Evolutionary conservation across 2,888 invertebrate species (phyloP).

Genomic region (Caenorhabditis angaria): DNA sequence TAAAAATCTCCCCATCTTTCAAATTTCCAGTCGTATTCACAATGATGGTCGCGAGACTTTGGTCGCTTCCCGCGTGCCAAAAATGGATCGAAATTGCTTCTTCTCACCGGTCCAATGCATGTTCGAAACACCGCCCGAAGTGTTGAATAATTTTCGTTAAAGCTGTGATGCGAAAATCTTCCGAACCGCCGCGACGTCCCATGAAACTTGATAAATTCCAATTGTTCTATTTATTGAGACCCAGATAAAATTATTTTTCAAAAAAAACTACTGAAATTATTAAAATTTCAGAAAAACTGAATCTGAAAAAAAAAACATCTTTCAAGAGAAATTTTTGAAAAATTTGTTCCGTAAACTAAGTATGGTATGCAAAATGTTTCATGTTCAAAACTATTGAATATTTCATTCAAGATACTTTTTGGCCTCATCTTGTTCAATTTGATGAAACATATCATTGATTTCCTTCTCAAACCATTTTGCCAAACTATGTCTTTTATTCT

Average conservation of each 20-base stretch:
- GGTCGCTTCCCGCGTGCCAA: conserved; percentile 29
- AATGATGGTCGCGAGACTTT: conserved; percentile 30
- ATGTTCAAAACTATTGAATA: too few relatives aligned
- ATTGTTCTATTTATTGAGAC: too few relatives aligned
- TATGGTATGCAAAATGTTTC: too few relatives aligned
- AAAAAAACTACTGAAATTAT: too few relatives aligned
- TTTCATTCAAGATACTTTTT: neutral
- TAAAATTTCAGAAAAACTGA: too few relatives aligned
- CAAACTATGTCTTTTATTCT: conserved; percentile 9
- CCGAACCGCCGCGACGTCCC: too few relatives aligned
- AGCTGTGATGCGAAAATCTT: too few relatives aligned
- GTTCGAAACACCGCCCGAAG: conserved; percentile 18
- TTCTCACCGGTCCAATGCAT: conserved; percentile 44
- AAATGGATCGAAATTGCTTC: conserved; percentile 41
- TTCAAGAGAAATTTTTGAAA: too few relatives aligned
- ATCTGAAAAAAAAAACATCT: too few relatives aligned
- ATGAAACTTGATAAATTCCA: too few relatives aligned
- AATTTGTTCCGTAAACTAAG: too few relatives aligned
- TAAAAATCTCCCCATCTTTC: neutral
- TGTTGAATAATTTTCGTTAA: neutral
- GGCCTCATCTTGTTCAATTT: neutral
- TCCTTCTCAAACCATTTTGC: conserved; percentile 11
- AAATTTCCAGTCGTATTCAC: conserved; percentile 27
- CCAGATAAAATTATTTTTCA: too few relatives aligned
- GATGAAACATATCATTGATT: neutral